Evolutionary conservation across 2,888 invertebrate genomes (phyloP), one percentile per base, ranked within the genome.

Genomic region (Augiades crinisus): DNA sequence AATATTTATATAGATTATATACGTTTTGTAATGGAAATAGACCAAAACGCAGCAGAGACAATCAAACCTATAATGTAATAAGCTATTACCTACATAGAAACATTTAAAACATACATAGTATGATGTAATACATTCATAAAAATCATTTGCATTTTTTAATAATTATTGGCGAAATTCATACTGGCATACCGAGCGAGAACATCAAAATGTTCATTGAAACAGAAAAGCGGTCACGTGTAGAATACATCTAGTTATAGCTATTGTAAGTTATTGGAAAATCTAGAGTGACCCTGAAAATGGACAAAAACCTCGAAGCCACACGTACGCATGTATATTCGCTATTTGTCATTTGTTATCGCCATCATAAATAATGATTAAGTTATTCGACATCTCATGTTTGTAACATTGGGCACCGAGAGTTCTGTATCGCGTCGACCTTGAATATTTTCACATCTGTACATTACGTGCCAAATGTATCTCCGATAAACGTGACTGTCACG

Each of bases 401-500:
- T 47, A 40, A 24, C 31, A 14, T 24, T 53, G 55, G 54, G 58
- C 5, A 8, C 8, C 17, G n/a, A 19, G 14, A 30, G 7, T 62
- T 58, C 60, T 51, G 34, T 55, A 55, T 47, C 56, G 56, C 59
- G 52, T 56, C 60, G 57, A 44, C 73, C 72, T 73, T 71, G 63
- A 62, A 59, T 47, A 57, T 67, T 68, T 66, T 63, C 34, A 64
- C 63, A 61, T 60, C 59, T 58, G 60, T 62, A 57, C 54, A 58
- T 60, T 61, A 63, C 62, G 62, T 62, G 68, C 69, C 61, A 67
- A 68, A 61, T 56, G 56, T 57, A 62, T 67, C 62, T 58, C 47
- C 61, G 68, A 72, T 70, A 75, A 69, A 62, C 59, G 52, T 65
- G 63, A 63, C 63, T 64, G 67, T 64, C 61, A 63, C 58, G 62